Evolutionary conservation across 2,113 vertebrate species (phyloP), one percentile per base, ranked within the genome.

Genomic region (Peucedramus taeniatus): DNA sequence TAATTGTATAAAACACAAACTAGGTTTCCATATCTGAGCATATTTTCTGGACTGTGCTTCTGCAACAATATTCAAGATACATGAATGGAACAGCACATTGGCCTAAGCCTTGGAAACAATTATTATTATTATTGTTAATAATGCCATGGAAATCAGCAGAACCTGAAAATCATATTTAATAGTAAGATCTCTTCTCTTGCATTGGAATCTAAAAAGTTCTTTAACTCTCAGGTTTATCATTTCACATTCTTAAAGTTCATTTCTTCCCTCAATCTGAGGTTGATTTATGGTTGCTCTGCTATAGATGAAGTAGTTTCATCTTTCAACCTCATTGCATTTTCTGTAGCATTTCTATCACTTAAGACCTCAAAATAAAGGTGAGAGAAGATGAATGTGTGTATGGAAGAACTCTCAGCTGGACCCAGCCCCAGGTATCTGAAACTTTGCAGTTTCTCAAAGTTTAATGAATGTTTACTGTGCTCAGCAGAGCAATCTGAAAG

Each of bases 221-320:
- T 92, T 86, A 92, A 91, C 94, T 97, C 82, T 76, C 65, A 85
- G 65, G 35, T 91, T 90, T 79, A 70, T 90, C 63, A 83, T 92
- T 96, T 93, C 60, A 61, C 57, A n/a, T 64, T 93, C 82, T 77
- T 61, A 37, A 88, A 93, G 90, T 79, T 96, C 33, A 83, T 88
- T 92, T 93, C 72, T 93, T 53, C 47, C 49, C 60, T 96, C 79
- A 83, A 12, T 94, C 72, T 78, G 68, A 90, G 26, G n/a, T 49
- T 95, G 90, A 97, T 97, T 94, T 95, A 96, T 96, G 92, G 47
- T 88, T 64, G 51, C 90, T 74, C 10, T 83, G 60, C 86, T 89
- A 49, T 4, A 83, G 68, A 95, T 65, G 45, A 87, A 39, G 74
- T 57, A 88, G 66, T 92, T 96, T 89, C 84, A 93, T 90, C 84